Conservation (phyloP, 2,888 invertebrate genomes). For the Volucella inanis region DNA sequence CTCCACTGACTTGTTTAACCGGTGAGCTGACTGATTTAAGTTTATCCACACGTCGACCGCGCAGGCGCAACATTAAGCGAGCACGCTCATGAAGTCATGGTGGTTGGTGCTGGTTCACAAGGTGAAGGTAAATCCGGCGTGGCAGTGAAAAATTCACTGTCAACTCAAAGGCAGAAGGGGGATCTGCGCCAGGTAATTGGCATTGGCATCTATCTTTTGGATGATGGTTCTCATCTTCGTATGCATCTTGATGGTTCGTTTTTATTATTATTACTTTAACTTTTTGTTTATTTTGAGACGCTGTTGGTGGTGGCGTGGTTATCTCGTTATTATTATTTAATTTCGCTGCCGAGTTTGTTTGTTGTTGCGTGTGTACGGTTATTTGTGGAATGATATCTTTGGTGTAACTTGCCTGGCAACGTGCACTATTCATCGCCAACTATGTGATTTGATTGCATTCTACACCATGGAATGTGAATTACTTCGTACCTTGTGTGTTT, state of each 20-base stretch:
- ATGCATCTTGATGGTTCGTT: conserved; percentile 3
- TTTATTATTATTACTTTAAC: conserved; percentile 1
- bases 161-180: conserved; percentile 28
- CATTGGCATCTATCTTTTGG: conserved; percentile 37
- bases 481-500: conserved; percentile 14
- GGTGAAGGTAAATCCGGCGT: conserved; percentile 63
- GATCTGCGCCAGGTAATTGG: conserved; percentile 1
- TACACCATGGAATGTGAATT: conserved; percentile 55
- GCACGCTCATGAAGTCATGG: neutral
- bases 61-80: conserved; percentile 19
- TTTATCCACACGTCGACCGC: conserved; percentile 24
- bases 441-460: conserved; percentile 61
- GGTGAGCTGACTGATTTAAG: conserved; percentile 39
- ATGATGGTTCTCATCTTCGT: conserved; percentile 26
- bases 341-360: conserved; percentile 42
- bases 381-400: conserved; percentile 32
- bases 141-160: conserved; percentile 60
- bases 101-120: conserved; percentile 29
- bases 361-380: conserved; percentile 64
- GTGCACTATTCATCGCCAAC: neutral
- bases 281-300: conserved; percentile 12
- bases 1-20: conserved; percentile 17
- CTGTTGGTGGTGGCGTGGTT: conserved; percentile 26
- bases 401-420: neutral
- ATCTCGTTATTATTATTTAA: conserved; percentile 65